Base-by-base conservation (phyloP, 2,888 invertebrate genomes). In the Hemithea aestivaria region DNA sequence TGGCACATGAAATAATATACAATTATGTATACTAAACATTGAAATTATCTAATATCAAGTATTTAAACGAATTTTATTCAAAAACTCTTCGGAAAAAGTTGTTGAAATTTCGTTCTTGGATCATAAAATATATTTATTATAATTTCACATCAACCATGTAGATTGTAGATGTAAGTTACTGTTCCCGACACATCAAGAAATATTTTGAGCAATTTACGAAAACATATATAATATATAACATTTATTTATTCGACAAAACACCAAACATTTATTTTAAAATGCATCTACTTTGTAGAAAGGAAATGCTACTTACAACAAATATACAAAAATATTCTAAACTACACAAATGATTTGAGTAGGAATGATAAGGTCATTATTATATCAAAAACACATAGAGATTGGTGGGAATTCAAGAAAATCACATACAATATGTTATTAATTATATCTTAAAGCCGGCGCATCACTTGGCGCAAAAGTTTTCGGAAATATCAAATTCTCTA, bases 141-240 rank as follows among this genome's bases (percentile, higher is more conserved):
- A 7, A n/a, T 16, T 12, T 27, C 5, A 28, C 16, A 20, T n/a
- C 9, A 12, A 28, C n/a, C n/a, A n/a, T n/a, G n/a, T n/a, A n/a
- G n/a, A n/a, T n/a, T n/a, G n/a, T n/a, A n/a, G n/a, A n/a, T n/a
- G n/a, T n/a, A n/a, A n/a, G n/a, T n/a, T n/a, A n/a, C 45, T 45
- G 43, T 49, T 45, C 35, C 47, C 45, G 40, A 33, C 32, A 45
- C 39, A 48, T 48, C 40, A 30, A 42, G 45, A 43, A 27, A 25
- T 35, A 36, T 36, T 45, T 53, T 53, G 53, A 53, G 53, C 53
- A 53, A 50, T 44, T 45, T 44, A 42, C 42, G 30, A 10, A 45
- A 45, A 44, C 45, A 44, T 16, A 4, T 16, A 40, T 38, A 32
- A 46, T 34, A 45, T 41, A 22, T 35, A n/a, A n/a, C n/a, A n/a